Base-by-base conservation (phyloP, 2,113 vertebrate genomes). In the Taurulus bubalis region DNA sequence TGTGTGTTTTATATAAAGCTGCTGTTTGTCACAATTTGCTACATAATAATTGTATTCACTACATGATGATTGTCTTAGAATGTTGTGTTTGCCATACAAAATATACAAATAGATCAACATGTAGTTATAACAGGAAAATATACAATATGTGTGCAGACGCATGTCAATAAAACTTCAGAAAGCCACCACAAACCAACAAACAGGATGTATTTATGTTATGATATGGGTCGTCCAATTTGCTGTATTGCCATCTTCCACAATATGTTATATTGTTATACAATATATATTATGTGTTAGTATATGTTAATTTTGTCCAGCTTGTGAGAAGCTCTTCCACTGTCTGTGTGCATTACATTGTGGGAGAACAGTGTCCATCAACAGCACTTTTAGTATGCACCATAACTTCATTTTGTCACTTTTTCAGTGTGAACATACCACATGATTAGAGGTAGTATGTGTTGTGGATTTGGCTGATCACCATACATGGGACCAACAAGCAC, bases 391-490 rank as follows among this genome's bases (percentile, higher is more conserved):
- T 14, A 26, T 11, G 28, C 32, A 70, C 15, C 69, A 3, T 59
- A 62, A 22, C 59, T 34, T 18, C 0, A 32, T 42, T 1, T 70
- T 28, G 28, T 49, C 42, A 15, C 1, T 69, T 77, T 67, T 53
- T 9, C 34, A n/a, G 1, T 9, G 40, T n/a, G 9, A 63, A 55
- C 4, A 22, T 30, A 15, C 22, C 15, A 34, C 3, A 36, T 47
- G 69, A 22, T 67, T 22, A 42, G n/a, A 58, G 49, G 24, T 5
- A 8, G 20, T 20, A 10, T 53, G 30, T 26, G 18, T 8, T 67
- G 2, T 26, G 10, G 36, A 72, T 79, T 60, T 79, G 20, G 49
- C 66, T 67, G 73, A 59, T 76, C 36, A n/a, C 8, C 20, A n/a
- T 28, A 51, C 20, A 36, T 60, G 7, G 18, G n/a, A 65, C 63